Percentiles rank a stretch among this genome's conserved stretches.
Evolutionary conservation across 2,888 invertebrate genomes (phyloP).

Genomic region (Dryocosmus kuriphilus): DNA sequence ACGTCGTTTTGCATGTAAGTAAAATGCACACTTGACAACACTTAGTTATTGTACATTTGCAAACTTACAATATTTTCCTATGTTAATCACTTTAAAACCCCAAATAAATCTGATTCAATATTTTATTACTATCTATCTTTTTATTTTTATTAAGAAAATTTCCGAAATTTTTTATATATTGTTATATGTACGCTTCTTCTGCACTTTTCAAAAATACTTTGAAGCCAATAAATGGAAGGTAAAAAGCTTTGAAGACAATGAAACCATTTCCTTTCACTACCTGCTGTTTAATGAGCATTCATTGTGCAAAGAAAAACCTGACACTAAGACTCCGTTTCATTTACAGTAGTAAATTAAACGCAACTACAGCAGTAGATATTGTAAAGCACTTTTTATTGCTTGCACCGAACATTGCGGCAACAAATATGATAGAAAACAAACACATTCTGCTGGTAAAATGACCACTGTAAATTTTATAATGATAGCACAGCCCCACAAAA

Average conservation of each 20-base stretch:
- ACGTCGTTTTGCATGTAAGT: not conserved
- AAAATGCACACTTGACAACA: not conserved
- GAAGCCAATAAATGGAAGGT: not conserved
- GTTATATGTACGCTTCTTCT: too few species aligned
- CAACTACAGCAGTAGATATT: slow-evolving; percentile 16
- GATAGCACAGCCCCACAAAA: too few species aligned
- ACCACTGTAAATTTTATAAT: slow-evolving; percentile 20
- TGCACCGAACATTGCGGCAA: not conserved
- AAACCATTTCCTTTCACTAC: slow-evolving; percentile 4
- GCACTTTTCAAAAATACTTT: slow-evolving; percentile 3
- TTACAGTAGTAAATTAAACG: slow-evolving; percentile 15
- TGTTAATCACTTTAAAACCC: not conserved
- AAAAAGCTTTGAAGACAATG: not conserved
- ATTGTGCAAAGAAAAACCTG: slow-evolving; percentile 17
- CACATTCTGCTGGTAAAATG: not conserved
- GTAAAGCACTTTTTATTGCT: slow-evolving; percentile 11
- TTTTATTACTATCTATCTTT: not conserved
- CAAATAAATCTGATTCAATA: not conserved
- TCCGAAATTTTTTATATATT: too few species aligned
- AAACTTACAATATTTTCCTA: not conserved
- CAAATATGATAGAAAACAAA: slow-evolving; percentile 1
- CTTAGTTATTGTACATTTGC: not conserved
- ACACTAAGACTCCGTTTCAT: slow-evolving; percentile 1
- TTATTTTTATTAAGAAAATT: not conserved
- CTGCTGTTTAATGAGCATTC: not conserved